Conservation (phyloP, 2,113 vertebrate species). For the Cyanoderma ruficeps region DNA sequence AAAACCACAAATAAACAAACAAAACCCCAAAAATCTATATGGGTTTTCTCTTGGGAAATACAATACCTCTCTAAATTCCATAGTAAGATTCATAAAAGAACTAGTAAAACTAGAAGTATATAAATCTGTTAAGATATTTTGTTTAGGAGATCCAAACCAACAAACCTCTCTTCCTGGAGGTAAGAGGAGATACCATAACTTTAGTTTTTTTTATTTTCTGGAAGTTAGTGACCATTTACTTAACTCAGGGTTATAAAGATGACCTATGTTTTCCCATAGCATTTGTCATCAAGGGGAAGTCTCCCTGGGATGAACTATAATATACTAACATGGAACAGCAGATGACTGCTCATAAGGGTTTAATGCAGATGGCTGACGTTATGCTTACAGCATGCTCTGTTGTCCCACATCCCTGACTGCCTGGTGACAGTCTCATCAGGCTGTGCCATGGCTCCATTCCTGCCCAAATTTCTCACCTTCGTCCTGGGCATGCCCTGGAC, state of each 20-base stretch:
- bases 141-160: background rate
- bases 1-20: background rate
- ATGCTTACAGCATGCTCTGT: fast-evolving
- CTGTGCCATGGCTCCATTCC: background rate
- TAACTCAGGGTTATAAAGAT: background rate
- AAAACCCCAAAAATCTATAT: background rate
- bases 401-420: background rate
- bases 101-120: background rate
- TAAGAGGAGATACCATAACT: background rate
- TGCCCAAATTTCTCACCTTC: background rate
- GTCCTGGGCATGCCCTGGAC: background rate
- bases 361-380: background rate
- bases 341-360: background rate
- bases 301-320: background rate
- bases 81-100: background rate
- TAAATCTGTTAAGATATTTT: background rate
- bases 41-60: background rate
- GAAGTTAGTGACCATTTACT: background rate
- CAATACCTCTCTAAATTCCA: background rate
- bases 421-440: background rate
- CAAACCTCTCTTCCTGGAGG: background rate
- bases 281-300: background rate
- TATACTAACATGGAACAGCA: background rate
- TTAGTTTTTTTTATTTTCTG: background rate
- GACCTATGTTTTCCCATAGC: background rate